Evolutionary conservation across 2,797 vertebrate genomes (phyloP), one percentile per base, ranked within the genome.

Genomic region (Remorina albescens): DNA sequence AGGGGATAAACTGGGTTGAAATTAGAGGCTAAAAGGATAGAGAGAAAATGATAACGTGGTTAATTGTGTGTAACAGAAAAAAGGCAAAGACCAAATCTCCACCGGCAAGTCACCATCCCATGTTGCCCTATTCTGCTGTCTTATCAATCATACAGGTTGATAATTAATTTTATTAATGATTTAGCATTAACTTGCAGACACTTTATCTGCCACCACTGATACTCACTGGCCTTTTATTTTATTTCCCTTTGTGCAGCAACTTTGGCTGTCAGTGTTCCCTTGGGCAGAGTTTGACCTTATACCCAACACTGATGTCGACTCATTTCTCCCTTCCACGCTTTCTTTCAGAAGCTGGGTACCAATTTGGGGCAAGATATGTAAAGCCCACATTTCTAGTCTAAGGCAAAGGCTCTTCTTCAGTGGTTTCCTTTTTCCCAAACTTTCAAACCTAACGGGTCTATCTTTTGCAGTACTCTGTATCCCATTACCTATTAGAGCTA

Each of bases 51-150:
- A 81, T 47, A 80, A 62, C 50, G 39, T 41, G 58, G 81, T 76
- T 88, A 87, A 89, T 88, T 88, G 80, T 81, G 82, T 80, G 80
- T 72, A 83, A 85, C 71, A 51, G 69, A 80, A 69, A 74, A 74
- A 76, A 50, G 74, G 71, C 61, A 55, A 71, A 75, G 56, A 79
- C 76, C 50, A 72, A 67, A 86, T 64, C 64, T 67, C 46, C 59
- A 61, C 72, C 67, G 82, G 71, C 67, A 78, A 83, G 71, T 85
- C 67, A 72, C 16, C 25, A 8, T 21, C 34, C 58, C 47, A 32
- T 50, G 65, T 61, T 66, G 19, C 61, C 56, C 69, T 46, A 26
- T 62, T 62, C 6, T 25, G 68, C 51, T 54, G 34, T 68, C 61
- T 81, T 53, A 42, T 26, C 25, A 66, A 55, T 6, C 13, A 58